phyloP scores from a whole-genome alignment of 2,888 invertebrate genomes.

The Ophion slaviceki region DNA sequence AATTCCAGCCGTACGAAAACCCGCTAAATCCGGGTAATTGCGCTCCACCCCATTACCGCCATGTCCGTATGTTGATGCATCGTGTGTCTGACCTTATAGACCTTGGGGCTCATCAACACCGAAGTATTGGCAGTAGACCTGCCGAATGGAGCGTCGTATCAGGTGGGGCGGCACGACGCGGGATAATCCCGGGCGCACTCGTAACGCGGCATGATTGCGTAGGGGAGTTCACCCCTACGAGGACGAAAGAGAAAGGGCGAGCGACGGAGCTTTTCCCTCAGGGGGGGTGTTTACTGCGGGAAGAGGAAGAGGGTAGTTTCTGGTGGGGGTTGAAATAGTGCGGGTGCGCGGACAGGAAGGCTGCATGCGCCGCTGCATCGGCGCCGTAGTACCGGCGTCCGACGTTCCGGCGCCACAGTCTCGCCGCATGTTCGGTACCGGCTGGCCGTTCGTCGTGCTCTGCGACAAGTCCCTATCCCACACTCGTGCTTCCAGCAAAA shows the following conservation, averaged over 20 bases:
- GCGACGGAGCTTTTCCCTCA: not conserved
- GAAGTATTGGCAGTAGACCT: not conserved
- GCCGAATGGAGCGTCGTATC: too few species aligned
- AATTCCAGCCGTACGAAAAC: too few species aligned
- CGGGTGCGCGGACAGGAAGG: conserved; percentile 74
- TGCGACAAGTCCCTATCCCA: conserved; percentile 61
- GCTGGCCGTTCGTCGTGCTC: conserved; percentile 68
- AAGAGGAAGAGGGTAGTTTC: conserved; percentile 19
- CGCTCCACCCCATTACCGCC: too few species aligned
- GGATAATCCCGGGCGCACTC: not conserved
- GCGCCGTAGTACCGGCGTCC: conserved; percentile 77
- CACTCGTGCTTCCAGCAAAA: conserved; percentile 70
- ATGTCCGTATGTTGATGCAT: too few species aligned
- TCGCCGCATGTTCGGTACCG: conserved; percentile 78
- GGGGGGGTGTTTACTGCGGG: conserved; percentile 5
- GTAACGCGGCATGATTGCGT: not conserved
- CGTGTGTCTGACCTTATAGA: too few species aligned
- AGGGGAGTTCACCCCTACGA: conserved; percentile 6
- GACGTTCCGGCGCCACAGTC: conserved; percentile 77
- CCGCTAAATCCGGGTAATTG: too few species aligned
- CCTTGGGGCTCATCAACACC: not conserved
- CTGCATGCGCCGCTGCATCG: conserved; percentile 79
- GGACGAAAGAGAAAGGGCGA: conserved; percentile 22
- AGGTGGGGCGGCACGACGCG: not conserved
- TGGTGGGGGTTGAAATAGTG: conserved; percentile 69